Evolutionary conservation across 1,140 invertebrate species (phyloP), one percentile per base, ranked within the genome.

Genomic region (Drosophila burlai): DNA sequence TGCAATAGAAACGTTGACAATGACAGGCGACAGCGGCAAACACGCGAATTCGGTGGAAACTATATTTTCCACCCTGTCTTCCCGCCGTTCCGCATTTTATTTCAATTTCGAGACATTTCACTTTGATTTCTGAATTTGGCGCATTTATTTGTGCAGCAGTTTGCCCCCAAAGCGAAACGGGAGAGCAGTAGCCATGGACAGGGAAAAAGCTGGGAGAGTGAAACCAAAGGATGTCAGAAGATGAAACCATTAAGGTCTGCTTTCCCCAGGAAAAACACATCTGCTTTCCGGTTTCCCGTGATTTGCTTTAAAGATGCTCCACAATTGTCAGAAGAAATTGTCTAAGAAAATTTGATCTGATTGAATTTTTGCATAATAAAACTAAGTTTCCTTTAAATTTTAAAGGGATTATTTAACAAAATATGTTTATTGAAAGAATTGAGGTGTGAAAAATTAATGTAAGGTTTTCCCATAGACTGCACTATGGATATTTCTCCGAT

Each of bases 1-100:
- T 80, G 75, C 65, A 86, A 82, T 86, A 55, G 79, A 86, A 86
- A 80, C 69, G 83, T 83, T 77, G 83, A 83, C 83, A 87, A 80
- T 83, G 83, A 86, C 80, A 61, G 63, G 54, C 69, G 46, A 73
- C 72, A 74, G 49, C 76, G 26, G 31, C 60, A 45, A 55, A 61
- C 58, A 58, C 58, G 60, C 60, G 61, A 63, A 58, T 49, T 15
- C 31, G 45, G 31, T 40, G 62, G 24, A 47, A 52, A 52, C 45
- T 66, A 67, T 67, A 29, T 65, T 21, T 34, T 36, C 16, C 8
- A 13, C 18, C 0, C 18, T n/a, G 7, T 18, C 4, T 45, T 26
- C 47, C 29, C 15, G 13, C 21, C 29, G 18, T 26, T 16, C 52
- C 34, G 59, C 55, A 54, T 73, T 77, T 65, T 72, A 77, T 77